A percentile compares a stretch with the other conserved stretches of the same genome.
Evolutionary conservation across 1,140 invertebrate species (phyloP).

Genomic region (Venturia canescens): DNA sequence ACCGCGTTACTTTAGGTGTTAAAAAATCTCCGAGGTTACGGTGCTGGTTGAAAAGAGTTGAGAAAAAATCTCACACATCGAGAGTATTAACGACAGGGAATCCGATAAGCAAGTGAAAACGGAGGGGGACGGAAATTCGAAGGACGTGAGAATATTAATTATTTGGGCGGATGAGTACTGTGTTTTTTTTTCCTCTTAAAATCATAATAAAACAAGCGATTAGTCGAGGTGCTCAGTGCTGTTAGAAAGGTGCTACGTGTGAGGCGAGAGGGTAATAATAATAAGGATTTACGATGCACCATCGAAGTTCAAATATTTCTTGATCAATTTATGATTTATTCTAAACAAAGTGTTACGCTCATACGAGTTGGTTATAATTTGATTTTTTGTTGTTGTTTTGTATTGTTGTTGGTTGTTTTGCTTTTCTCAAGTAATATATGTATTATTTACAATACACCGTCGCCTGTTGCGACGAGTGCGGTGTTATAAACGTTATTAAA

Average conservation of each 20-base stretch:
- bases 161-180: conserved; percentile 35
- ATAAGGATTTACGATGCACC: conserved; percentile 45
- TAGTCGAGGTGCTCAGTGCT: conserved; percentile 45
- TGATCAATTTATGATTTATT: conserved; percentile 77
- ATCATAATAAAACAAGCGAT: conserved; percentile 52
- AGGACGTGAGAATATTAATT: not conserved
- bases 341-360: conserved; percentile 74
- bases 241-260: conserved; percentile 15
- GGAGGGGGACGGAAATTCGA: not conserved
- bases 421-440: conserved; percentile 53
- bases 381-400: conserved; percentile 60
- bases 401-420: conserved; percentile 44
- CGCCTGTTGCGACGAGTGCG: conserved; percentile 52
- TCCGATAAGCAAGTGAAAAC: not conserved
- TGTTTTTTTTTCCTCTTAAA: conserved; percentile 44
- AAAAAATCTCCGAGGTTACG: not conserved
- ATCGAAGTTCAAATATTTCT: conserved; percentile 60
- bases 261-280: conserved; percentile 1
- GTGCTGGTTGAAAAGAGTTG: not conserved
- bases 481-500: conserved; percentile 76
- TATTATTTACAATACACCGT: conserved; percentile 72
- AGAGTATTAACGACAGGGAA: not conserved
- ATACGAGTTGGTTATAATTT: conserved; percentile 63
- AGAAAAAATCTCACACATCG: conserved; percentile 10
- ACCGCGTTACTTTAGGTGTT: not conserved